These are phyloP conservation scores for Herpetotheres cachinnans DNA, from an alignment of 2,113 vertebrate species.

Conservation along the genomic window DNA sequence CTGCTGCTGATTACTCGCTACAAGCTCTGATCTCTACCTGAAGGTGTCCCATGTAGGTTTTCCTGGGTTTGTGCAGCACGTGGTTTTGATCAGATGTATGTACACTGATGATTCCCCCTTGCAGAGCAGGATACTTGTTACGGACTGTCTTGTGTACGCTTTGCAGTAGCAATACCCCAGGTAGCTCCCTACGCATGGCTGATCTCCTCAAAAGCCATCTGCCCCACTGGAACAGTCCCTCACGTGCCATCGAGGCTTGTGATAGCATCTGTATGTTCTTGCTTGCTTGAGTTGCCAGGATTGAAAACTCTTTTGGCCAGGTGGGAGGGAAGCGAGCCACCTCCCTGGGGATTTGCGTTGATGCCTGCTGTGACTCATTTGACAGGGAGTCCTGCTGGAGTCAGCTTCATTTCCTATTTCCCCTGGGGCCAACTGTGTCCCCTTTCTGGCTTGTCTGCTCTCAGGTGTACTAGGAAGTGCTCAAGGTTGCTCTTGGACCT, in stretches of 20 bases:
- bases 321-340: neutral
- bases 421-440: neutral
- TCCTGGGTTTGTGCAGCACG: neutral
- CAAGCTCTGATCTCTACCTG: neutral
- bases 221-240: neutral
- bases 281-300: neutral
- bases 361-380: neutral
- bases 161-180: neutral
- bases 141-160: neutral
- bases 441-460: neutral
- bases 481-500: neutral
- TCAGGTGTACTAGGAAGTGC: neutral
- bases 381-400: neutral
- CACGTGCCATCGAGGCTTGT: neutral
- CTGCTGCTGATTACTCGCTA: neutral
- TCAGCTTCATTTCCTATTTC: neutral
- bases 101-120: neutral
- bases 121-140: neutral
- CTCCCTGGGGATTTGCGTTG: neutral
- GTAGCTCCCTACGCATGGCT: neutral
- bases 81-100: neutral
- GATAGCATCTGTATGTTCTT: neutral
- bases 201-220: neutral
- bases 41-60: neutral
- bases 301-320: neutral